A percentile compares a stretch with the other conserved stretches of the same genome.
Evolutionary conservation across 2,797 vertebrate genomes (phyloP).

Genomic region (Hipposideros larvatus): DNA sequence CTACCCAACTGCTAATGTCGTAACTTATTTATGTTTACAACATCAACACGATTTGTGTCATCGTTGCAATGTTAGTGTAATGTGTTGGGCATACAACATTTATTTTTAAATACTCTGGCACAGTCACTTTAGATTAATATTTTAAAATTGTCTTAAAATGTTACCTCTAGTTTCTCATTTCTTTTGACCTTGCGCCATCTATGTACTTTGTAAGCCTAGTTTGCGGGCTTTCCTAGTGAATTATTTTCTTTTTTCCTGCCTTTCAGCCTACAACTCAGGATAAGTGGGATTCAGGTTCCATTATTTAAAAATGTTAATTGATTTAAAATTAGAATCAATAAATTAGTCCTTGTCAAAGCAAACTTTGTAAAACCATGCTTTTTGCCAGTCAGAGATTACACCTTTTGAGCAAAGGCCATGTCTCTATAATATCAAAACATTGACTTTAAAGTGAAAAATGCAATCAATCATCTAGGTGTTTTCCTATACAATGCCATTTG

Average conservation of each 20-base stretch:
- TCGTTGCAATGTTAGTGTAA: not conserved
- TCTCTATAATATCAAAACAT: slow-evolving; percentile 69
- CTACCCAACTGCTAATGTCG: not conserved
- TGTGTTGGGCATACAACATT: not conserved
- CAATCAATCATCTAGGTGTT: slow-evolving; percentile 55
- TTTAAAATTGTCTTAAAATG: slow-evolving; percentile 20
- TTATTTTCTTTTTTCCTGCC: not conserved
- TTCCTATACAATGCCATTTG: slow-evolving; percentile 66
- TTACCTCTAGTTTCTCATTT: not conserved
- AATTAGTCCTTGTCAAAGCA: slow-evolving; percentile 52
- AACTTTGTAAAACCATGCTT: slow-evolving; percentile 37
- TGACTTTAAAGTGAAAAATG: slow-evolving; percentile 69
- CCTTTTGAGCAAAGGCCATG: slow-evolving; percentile 61
- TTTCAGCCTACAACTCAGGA: not conserved
- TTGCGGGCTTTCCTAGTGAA: slow-evolving; percentile 4
- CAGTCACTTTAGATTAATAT: not conserved
- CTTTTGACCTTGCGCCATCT: slow-evolving; percentile 23
- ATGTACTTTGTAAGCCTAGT: not conserved
- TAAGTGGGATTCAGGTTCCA: not conserved
- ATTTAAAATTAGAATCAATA: slow-evolving; percentile 52
- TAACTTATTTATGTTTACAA: not conserved
- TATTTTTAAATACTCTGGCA: not conserved
- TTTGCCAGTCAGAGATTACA: slow-evolving; percentile 32
- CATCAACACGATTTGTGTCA: not conserved
- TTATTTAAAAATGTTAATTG: slow-evolving; percentile 57